Base-by-base conservation (phyloP, 1,140 invertebrate genomes). In the Zaprionus nigranus region DNA sequence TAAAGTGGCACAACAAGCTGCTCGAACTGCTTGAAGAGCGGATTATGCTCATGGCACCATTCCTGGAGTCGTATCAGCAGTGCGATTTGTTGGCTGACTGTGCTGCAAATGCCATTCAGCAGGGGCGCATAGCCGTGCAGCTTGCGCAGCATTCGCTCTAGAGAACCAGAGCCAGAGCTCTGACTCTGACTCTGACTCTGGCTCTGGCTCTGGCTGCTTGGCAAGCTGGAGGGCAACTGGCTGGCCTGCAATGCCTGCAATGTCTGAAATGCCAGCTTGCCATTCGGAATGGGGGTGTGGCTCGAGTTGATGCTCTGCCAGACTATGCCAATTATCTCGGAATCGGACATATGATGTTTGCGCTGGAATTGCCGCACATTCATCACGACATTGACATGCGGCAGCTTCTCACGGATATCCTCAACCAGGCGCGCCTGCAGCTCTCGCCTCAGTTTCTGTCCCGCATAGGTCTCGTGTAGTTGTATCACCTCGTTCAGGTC, bases 311-410 rank as follows among this genome's bases (percentile, higher is more conserved):
- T 53, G 3, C 66, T 64, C 17, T 63, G 58, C 69, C 68, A 77
- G 15, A 77, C 68, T 38, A 77, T 62, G 57, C 38, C 58, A 17
- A 77, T 57, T 5, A 66, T 40, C 17, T 72, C 69, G 1, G 61
- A 22, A 24, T 72, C 69, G 51, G 68, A 66, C 56, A 77, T 66
- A 0, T 72, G 69, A 49, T 65, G 54, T 15, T 73, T 28, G 1
- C 60, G 43, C 13, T 72, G 68, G 28, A 77, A 77, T 49, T 72
- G 26, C 5, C 62, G 62, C 30, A 76, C 34, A 24, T 65, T 71
- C 15, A 46, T 13, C 2, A 66, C 40, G 5, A 77, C 30, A 15
- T 65, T 51, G 1, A 66, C 20, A 0, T 61, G 58, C 0, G 68
- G 75, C 60, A 65, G 17, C 13, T 65, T 40, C 13, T 76, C 68